These are phyloP conservation scores for Meda fulgida DNA, from an alignment of 2,797 vertebrate genomes.

Conservation along the genomic window DNA sequence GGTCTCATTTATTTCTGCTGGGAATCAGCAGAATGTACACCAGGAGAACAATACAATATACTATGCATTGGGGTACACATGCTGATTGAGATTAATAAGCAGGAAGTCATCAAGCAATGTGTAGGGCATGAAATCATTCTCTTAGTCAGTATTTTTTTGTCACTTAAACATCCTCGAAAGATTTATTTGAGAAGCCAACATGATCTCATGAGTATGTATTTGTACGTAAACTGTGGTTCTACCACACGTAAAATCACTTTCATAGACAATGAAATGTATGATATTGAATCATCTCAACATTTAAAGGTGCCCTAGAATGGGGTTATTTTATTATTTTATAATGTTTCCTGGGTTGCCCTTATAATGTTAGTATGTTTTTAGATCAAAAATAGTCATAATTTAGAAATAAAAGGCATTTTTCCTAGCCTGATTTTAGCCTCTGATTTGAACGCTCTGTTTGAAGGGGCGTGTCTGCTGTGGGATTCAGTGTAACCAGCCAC, in stretches of 20 bases:
- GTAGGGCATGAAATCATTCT: neutral
- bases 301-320: no score
- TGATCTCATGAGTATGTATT: neutral
- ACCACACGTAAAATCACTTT: neutral
- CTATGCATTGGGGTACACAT: conserved; percentile 7
- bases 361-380: no score
- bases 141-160: neutral
- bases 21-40: conserved; percentile 44
- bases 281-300: neutral
- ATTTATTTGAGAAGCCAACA: neutral
- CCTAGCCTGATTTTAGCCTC: no score
- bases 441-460: no score
- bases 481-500: no score
- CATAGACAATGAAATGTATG: neutral
- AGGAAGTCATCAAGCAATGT: conserved; percentile 25
- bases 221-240: neutral
- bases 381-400: no score
- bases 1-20: conserved; percentile 32
- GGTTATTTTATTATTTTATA: no score
- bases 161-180: neutral
- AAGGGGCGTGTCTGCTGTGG: no score
- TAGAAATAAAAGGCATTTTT: no score
- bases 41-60: conserved; percentile 46
- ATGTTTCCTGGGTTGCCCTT: no score
- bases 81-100: conserved; percentile 38